A percentile compares a stretch with the other conserved stretches of the same genome.
Conservation (phyloP, 2,888 invertebrate species). For the Tachina fera region DNA sequence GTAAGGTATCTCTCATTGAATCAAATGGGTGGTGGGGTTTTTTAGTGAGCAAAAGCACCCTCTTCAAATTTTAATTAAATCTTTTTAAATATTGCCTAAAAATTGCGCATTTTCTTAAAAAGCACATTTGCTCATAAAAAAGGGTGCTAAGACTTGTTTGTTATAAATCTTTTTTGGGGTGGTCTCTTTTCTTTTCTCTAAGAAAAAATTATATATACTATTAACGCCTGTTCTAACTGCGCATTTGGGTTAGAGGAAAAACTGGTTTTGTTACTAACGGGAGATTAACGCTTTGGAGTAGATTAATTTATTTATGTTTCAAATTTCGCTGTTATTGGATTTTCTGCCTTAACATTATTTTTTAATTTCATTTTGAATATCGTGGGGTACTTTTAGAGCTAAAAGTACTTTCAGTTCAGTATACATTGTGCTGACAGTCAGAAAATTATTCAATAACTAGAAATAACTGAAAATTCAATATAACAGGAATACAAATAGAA, state of each 20-base stretch:
- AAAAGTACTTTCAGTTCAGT: too few relatives aligned
- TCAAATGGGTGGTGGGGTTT: slow-evolving; percentile 63
- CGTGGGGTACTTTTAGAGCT: too few relatives aligned
- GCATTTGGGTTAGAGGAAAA: slow-evolving; percentile 49
- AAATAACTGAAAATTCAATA: too few relatives aligned
- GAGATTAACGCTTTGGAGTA: background rate
- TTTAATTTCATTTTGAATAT: too few relatives aligned
- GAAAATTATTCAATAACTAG: too few relatives aligned
- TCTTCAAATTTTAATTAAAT: slow-evolving; percentile 45
- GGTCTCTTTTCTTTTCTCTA: slow-evolving; percentile 22
- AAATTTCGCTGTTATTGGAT: too few relatives aligned
- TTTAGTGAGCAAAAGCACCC: slow-evolving; percentile 49
- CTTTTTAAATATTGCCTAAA: slow-evolving; percentile 7
- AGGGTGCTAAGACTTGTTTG: slow-evolving; percentile 16
- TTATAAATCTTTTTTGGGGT: slow-evolving; percentile 39
- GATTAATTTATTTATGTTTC: background rate
- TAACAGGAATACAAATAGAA: too few relatives aligned
- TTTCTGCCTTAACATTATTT: too few relatives aligned
- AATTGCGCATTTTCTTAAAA: slow-evolving; percentile 67
- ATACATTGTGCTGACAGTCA: too few relatives aligned
- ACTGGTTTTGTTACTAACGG: slow-evolving; percentile 30
- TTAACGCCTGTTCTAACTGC: slow-evolving; percentile 62
- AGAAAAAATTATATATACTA: background rate
- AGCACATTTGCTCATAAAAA: background rate
- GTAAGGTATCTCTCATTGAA: background rate